Evolutionary conservation across 2,888 invertebrate genomes (phyloP), one percentile per base, ranked within the genome.

Genomic region (Platypus cylindrus): DNA sequence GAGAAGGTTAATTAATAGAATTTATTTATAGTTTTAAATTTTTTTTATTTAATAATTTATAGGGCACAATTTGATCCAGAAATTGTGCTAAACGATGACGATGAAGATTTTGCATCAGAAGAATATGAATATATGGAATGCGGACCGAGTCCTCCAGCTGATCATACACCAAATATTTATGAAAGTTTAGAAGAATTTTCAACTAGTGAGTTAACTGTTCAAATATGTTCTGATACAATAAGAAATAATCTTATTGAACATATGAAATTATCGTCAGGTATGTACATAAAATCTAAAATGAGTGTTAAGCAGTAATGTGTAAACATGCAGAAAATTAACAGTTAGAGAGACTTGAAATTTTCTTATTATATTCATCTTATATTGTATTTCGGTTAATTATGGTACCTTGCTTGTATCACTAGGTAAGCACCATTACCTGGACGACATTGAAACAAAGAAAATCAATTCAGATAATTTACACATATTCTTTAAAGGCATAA

Each of bases 91-190:
- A 78, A 78, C 54, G 70, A 77, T 43, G 76, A 75, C 55, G 71
- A 76, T 49, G 73, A 70, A 28, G 77, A 77, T 60, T 75, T 77
- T 58, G n/a, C n/a, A n/a, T n/a, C n/a, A n/a, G n/a, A n/a, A n/a
- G 77, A 78, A 60, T 37, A 36, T 13, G 39, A 39, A 18, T 80
- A 78, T 60, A 78, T 82, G 68, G 79, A 81, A 58, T 79, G 78
- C 50, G 82, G 82, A 37, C 78, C 78, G 23, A 79, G 82, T 12
- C 82, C 82, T 5, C 82, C 82, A 17, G 77, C 81, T 38, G 83
- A 84, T 60, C 80, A 80, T 60, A 79, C 80, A 27, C 78, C 81
- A 46, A 78, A 79, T 56, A 74, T 81, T 66, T 82, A 82, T 63
- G 83, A 84, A 56, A 82, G 78, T 62, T 81, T 81, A 52, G 78